phyloP scores from a whole-genome alignment of 2,113 vertebrate genomes.

The Prunella himalayana region DNA sequence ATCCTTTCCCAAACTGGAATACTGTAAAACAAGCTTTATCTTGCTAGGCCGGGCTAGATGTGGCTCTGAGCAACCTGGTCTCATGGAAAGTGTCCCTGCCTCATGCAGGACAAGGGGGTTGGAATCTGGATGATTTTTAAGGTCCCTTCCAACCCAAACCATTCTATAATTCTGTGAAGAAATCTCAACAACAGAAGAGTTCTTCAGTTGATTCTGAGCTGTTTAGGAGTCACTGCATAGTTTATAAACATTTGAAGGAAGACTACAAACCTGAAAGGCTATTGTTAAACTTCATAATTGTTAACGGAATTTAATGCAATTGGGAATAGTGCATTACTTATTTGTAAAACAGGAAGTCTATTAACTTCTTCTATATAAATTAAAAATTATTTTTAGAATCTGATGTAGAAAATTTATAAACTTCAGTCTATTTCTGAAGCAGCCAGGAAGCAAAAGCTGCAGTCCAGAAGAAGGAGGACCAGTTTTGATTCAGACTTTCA shows the following conservation, averaged over 20 bases:
- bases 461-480: neutral
- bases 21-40: neutral
- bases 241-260: neutral
- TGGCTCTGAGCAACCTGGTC: neutral
- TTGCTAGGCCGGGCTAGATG: neutral
- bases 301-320: neutral
- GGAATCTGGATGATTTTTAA: neutral
- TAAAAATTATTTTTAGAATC: constrained; percentile 34
- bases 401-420: neutral
- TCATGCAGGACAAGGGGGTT: neutral
- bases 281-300: neutral
- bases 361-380: constrained; percentile 1
- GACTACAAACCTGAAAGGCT: neutral
- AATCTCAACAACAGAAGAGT: neutral
- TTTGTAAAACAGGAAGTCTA: constrained; percentile 19
- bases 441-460: neutral
- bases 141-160: neutral
- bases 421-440: neutral
- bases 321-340: neutral
- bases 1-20: neutral
- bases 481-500: neutral
- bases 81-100: neutral
- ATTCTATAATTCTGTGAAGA: neutral
- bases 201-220: neutral
- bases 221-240: neutral